Evolutionary conservation across 2,113 vertebrate species (phyloP), one percentile per base, ranked within the genome.

Genomic region (Accipiter virgatus): DNA sequence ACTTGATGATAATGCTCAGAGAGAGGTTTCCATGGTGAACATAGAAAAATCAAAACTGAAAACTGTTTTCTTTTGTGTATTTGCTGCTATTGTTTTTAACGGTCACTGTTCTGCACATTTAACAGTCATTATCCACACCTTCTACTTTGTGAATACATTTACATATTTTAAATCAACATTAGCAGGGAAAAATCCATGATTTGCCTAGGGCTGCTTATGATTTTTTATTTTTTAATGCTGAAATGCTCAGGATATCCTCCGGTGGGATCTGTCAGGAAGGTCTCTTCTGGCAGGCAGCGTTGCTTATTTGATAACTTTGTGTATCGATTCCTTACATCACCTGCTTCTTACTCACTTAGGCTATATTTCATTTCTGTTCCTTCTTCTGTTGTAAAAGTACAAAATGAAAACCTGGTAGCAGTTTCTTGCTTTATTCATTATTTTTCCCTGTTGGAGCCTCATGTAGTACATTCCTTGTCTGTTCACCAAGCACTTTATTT

Each of bases 121-220:
- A 78, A 16, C 84, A 67, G 55, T 42, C 72, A 12, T 86, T 86
- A 70, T 63, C 82, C 81, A 48, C 84, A 83, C 90, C 90, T 84
- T 83, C 52, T 34, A 75, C 59, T 77, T 74, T 14, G 19, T 59
- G 88, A 93, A 95, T 63, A 42, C 22, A 81, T 90, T 94, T 95
- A 52, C 80, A 84, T 95, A 55, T 88, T 81, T 97, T 47, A 92
- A 83, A 86, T 88, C 88, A 67, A 63, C 72, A 71, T 94, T 74
- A 85, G 10, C 52, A 62, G 63, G 38, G 47, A 8, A 61, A 80
- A 87, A 93, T 62, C 70, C 7, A 5, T 61, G 9, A 67, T 94
- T 92, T 97, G 48, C 81, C 87, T 11, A 7, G 34, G 67, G 78
- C 59, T 94, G 71, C 58, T 81, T 62, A 12, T 31, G 72, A 26